A percentile compares a stretch with the other conserved stretches of the same genome.
phyloP scores from a whole-genome alignment of 2,888 invertebrate species.

The Hypsopygia costalis region DNA sequence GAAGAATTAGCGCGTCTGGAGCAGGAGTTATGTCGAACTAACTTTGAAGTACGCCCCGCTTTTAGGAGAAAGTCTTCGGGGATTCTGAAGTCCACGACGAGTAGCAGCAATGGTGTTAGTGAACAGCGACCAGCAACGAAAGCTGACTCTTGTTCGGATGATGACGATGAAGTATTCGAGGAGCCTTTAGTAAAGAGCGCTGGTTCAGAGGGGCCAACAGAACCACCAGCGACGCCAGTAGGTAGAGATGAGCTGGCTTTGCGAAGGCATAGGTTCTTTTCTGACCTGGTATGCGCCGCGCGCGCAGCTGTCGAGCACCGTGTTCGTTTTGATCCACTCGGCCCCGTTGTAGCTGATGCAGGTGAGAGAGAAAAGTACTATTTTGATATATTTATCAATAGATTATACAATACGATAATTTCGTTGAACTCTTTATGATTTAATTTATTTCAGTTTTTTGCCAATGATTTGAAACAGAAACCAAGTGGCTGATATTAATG shows the following conservation, averaged over 20 bases:
- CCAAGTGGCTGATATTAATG: no score
- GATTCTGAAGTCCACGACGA: constrained; percentile 66
- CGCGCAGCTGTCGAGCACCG: constrained; percentile 87
- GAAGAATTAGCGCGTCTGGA: constrained; percentile 62
- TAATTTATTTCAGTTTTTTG: no score
- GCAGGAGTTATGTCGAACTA: constrained; percentile 62
- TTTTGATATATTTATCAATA: no score
- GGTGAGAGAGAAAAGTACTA: constrained; percentile 55
- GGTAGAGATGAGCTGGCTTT: constrained; percentile 89
- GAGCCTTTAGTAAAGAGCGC: constrained; percentile 50
- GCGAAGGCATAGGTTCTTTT: constrained; percentile 88
- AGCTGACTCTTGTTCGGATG: constrained; percentile 52
- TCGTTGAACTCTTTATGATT: no score
- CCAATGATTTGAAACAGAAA: no score
- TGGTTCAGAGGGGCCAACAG: constrained; percentile 76
- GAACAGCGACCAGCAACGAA: constrained; percentile 41
- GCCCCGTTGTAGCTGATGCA: constrained; percentile 82
- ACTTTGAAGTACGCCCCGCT: constrained; percentile 55
- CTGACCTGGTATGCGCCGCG: constrained; percentile 87
- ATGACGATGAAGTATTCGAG: constrained; percentile 85
- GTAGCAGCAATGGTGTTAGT: constrained; percentile 47
- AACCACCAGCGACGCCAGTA: constrained; percentile 88
- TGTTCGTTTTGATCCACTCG: constrained; percentile 87
- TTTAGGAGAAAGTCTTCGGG: constrained; percentile 68
- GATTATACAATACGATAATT: no score